Evolutionary conservation across 2,888 invertebrate genomes (phyloP), one percentile per base, ranked within the genome.

Genomic region (Agrypnus murinus): DNA sequence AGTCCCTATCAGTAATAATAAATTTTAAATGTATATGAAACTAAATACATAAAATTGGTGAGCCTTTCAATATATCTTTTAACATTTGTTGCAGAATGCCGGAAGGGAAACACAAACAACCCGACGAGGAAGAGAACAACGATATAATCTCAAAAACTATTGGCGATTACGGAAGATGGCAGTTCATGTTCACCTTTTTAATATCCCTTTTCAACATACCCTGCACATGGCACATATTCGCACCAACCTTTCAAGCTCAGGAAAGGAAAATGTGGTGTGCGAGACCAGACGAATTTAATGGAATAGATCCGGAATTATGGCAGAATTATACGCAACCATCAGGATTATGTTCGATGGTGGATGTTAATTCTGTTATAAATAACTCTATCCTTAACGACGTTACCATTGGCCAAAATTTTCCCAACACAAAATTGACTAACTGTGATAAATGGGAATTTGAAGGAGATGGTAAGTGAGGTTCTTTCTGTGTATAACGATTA

Each of bases 201-300:
- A 85, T 94, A 73, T 92, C 93, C 1, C 86, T 94, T 50, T 91
- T 93, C 86, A 93, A 93, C 80, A 89, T 94, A 78, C 93, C 93
- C 1, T 93, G 93, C 85, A 94, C 93, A 45, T 93, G 93, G 87
- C 94, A 93, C 85, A 94, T 94, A 80, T 92, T 92, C 83, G 89
- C 92, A 60, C 91, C 92, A 40, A 92, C 93, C 0, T 94, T 94
- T 84, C 92, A 91, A 88, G 91, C 91, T 58, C 89, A 89, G 77
- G 87, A 89, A 72, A 88, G 90, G 73, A 88, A 90, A 48, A 91
- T 89, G 79, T 93, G 93, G 93, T 94, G 94, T 81, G 87, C 89
- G 65, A 84, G 88, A 64, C 92, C 93, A 0, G 84, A 86, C 0
- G 87, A 88, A 73, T 86, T 92, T 17, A 81, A 87, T 38, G 81